phyloP scores from a whole-genome alignment of 2,797 vertebrate species.

The Myripristis murdjan region DNA sequence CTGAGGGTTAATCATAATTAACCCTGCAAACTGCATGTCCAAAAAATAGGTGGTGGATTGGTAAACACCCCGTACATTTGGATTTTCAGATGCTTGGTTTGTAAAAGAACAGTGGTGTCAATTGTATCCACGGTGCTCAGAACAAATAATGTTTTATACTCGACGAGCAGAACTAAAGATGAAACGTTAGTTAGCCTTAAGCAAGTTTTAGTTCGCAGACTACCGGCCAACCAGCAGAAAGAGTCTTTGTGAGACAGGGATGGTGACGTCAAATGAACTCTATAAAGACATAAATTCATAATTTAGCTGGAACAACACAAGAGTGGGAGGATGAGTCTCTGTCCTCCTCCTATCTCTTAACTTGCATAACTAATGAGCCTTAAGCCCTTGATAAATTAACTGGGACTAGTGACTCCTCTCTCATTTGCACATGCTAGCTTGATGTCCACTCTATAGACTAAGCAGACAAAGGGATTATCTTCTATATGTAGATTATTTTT shows the following conservation, averaged over 20 bases:
- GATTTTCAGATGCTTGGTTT: conserved; percentile 75
- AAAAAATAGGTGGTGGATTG: conserved; percentile 20
- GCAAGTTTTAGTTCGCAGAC: conserved; percentile 93
- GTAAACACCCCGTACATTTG: conserved; percentile 60
- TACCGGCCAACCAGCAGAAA: conserved; percentile 90
- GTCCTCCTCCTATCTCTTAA: conserved; percentile 85
- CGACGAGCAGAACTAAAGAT: conserved; percentile 97
- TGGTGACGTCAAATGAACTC: conserved; percentile 94
- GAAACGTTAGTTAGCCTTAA: conserved; percentile 94
- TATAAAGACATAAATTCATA: conserved; percentile 90
- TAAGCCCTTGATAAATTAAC: conserved; percentile 87
- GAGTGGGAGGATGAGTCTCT: conserved; percentile 84
- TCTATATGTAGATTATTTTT: conserved; percentile 35
- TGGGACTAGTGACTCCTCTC: conserved; percentile 71
- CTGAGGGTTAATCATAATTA: conserved; percentile 24
- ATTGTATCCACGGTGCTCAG: conserved; percentile 87
- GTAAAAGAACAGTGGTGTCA: conserved; percentile 79
- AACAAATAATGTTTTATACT: conserved; percentile 95
- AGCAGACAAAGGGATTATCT: conserved; percentile 78
- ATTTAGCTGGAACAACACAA: conserved; percentile 87
- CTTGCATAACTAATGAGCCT: conserved; percentile 93
- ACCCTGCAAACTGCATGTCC: conserved; percentile 27
- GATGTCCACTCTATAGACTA: conserved; percentile 41
- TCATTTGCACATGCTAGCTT: conserved; percentile 65
- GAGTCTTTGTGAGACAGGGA: conserved; percentile 89